A percentile compares a stretch with the other conserved stretches of the same genome.
phyloP scores from a whole-genome alignment of 2,888 invertebrate species.

The Homarus gammarus region DNA sequence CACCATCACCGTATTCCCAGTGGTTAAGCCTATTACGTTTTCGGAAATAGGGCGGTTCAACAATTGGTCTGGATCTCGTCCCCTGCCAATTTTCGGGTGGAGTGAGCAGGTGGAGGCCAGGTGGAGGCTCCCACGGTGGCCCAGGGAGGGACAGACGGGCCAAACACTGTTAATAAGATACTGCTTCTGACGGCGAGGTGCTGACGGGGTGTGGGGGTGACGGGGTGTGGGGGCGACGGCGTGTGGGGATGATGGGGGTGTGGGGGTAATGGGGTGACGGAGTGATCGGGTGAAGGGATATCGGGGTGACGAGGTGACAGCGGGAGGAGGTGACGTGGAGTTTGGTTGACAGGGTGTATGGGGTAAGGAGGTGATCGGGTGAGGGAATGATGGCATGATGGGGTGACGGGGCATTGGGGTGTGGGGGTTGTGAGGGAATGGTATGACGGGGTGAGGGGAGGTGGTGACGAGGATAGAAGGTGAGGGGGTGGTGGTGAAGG shows the following conservation, averaged over 20 bases:
- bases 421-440: neutral
- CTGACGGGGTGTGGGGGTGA: neutral
- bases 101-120: conserved; percentile 33
- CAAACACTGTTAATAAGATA: conserved; percentile 36
- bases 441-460: neutral
- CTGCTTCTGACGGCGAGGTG: neutral
- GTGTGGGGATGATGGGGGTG: neutral
- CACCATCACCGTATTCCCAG: conserved; percentile 36
- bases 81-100: conserved; percentile 57
- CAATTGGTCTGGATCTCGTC: conserved; percentile 55
- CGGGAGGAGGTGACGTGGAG: neutral
- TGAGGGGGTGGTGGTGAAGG: neutral
- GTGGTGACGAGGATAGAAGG: neutral
- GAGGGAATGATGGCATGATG: neutral
- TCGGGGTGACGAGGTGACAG: neutral
- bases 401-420: neutral
- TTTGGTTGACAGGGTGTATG: neutral
- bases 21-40: conserved; percentile 50
- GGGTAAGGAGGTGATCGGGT: neutral
- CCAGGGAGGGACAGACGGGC: neutral
- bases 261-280: neutral
- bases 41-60: conserved; percentile 51
- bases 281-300: neutral
- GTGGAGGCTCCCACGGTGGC: conserved; percentile 48
- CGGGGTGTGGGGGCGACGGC: neutral